Conservation (phyloP, 2,797 vertebrate species). For the Pipistrellus pipistrellus region DNA sequence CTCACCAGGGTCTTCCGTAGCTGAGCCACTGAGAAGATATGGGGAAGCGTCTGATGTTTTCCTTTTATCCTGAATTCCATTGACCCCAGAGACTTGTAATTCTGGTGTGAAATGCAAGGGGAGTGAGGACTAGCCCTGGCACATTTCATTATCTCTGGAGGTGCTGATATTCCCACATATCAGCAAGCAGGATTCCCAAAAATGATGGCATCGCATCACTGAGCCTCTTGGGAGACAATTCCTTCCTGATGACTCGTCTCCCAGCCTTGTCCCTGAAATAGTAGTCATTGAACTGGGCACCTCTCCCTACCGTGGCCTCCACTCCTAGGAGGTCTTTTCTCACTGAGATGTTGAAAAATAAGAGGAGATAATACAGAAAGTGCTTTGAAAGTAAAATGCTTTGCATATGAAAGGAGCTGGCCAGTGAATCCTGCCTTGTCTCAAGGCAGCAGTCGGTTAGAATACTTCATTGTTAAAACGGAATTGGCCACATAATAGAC, state of each 20-base stretch:
- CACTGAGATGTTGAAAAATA: slow-evolving; percentile 40
- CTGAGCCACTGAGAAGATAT: slow-evolving; percentile 22
- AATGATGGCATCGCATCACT: not conserved
- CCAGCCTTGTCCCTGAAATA: not conserved
- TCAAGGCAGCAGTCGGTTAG: not conserved
- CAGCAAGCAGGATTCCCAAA: slow-evolving; percentile 37
- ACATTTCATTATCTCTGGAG: slow-evolving; percentile 2
- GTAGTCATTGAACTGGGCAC: not conserved
- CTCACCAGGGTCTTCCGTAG: not conserved
- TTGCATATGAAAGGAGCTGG: slow-evolving; percentile 48
- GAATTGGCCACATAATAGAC: not conserved
- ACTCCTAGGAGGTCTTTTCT: slow-evolving; percentile 7
- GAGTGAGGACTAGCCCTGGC: slow-evolving; percentile 53
- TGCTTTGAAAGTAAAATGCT: slow-evolving; percentile 45
- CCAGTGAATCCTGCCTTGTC: slow-evolving; percentile 40
- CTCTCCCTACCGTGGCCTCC: not conserved
- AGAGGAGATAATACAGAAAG: slow-evolving; percentile 61
- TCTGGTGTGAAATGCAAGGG: slow-evolving; percentile 83
- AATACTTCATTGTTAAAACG: slow-evolving; percentile 55
- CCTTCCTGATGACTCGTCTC: not conserved
- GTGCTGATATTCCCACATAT: not conserved
- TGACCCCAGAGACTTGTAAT: slow-evolving; percentile 65
- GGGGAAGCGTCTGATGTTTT: slow-evolving; percentile 31
- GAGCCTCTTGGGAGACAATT: not conserved
- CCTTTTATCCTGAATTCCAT: slow-evolving; percentile 63